Evolutionary conservation across 2,888 invertebrate genomes (phyloP).

Genomic region (Ectemnius lituratus): DNA sequence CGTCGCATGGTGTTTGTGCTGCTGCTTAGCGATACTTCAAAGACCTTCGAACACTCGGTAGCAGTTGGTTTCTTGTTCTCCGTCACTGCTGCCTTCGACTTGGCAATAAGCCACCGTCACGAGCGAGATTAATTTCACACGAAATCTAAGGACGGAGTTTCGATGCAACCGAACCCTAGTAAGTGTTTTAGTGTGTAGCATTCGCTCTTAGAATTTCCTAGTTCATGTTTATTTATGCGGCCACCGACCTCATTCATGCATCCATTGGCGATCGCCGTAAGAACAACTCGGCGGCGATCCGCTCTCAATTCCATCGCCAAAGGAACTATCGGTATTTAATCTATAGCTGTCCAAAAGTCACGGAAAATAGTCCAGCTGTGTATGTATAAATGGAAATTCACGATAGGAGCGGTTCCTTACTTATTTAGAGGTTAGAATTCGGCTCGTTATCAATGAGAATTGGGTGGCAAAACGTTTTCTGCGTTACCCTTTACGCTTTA

Average conservation of each 20-base stretch:
- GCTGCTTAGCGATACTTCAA: slow-evolving; percentile 51
- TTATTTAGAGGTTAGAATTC: neutral
- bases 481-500: slow-evolving; percentile 12
- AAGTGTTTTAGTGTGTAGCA: slow-evolving; percentile 28
- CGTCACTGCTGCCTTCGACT: slow-evolving; percentile 53
- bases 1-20: too few species aligned
- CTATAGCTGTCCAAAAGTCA: too few species aligned
- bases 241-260: neutral
- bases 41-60: slow-evolving; percentile 49
- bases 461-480: slow-evolving; percentile 1
- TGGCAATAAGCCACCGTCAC: slow-evolving; percentile 59
- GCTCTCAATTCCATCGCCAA: neutral
- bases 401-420: neutral
- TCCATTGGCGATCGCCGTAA: neutral
- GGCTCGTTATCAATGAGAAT: neutral
- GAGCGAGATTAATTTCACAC: slow-evolving; percentile 57
- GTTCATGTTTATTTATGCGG: slow-evolving; percentile 17
- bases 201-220: slow-evolving; percentile 16
- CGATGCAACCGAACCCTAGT: slow-evolving; percentile 28
- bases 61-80: slow-evolving; percentile 55
- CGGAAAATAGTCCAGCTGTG: too few species aligned
- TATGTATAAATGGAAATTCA: neutral
- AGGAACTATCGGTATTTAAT: too few species aligned
- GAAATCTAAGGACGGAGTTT: slow-evolving; percentile 48
- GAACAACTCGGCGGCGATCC: neutral